phyloP scores from a whole-genome alignment of 1,140 invertebrate species.

The Eubasilissa regina region DNA sequence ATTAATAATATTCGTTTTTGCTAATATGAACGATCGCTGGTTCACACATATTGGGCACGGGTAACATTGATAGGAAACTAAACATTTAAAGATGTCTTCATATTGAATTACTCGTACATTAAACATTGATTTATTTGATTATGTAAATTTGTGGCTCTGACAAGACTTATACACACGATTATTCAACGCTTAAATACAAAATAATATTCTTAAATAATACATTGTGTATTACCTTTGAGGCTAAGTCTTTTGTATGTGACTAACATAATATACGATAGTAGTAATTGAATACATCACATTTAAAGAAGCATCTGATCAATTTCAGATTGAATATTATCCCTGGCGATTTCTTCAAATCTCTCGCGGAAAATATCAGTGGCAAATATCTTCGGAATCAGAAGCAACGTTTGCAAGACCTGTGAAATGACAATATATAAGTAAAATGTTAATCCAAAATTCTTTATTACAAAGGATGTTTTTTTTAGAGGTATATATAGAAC shows the following conservation, averaged over 20 bases:
- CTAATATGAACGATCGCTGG: too few relatives aligned
- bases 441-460: too few relatives aligned
- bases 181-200: constrained; percentile 6
- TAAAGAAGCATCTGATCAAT: constrained; percentile 48
- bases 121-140: neutral
- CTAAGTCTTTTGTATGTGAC: constrained; percentile 41
- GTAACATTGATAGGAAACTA: neutral
- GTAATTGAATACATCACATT: constrained; percentile 30
- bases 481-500: too few relatives aligned
- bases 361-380: constrained; percentile 49
- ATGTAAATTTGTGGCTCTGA: constrained; percentile 23
- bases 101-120: too few relatives aligned
- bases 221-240: constrained; percentile 37
- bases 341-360: constrained; percentile 53
- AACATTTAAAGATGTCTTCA: neutral
- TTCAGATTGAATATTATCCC: constrained; percentile 57
- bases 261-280: constrained; percentile 26
- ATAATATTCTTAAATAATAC: constrained; percentile 25
- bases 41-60: too few relatives aligned
- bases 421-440: neutral
- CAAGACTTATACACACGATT: constrained; percentile 9
- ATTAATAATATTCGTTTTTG: too few relatives aligned
- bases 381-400: constrained; percentile 56
- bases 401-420: constrained; percentile 55
- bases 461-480: too few relatives aligned